A percentile compares a stretch with the other conserved stretches of the same genome.
Evolutionary conservation across 2,888 invertebrate genomes (phyloP).

Genomic region (Hydraecia micacea): DNA sequence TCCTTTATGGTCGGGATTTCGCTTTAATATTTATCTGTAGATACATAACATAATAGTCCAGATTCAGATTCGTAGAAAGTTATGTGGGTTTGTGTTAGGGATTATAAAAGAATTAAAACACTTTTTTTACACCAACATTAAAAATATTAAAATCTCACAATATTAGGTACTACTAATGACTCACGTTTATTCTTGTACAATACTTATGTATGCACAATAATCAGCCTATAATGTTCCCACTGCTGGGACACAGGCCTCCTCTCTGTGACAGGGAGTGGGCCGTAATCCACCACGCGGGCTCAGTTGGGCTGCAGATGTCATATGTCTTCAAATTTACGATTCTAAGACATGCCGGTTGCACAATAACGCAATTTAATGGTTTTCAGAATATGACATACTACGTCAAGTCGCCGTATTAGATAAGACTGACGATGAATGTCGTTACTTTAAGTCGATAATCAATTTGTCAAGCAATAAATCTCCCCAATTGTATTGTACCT

Average conservation of each 20-base stretch:
- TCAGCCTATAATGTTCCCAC: too few relatives aligned
- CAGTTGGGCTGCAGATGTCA: too few relatives aligned
- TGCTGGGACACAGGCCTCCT: too few relatives aligned
- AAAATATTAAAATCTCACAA: not conserved
- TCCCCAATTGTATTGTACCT: not conserved
- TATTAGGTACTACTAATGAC: not conserved
- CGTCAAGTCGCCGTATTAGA: not conserved
- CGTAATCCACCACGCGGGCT: too few relatives aligned
- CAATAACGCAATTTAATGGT: not conserved
- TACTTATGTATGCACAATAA: not conserved
- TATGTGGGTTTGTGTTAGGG: not conserved
- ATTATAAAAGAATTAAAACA: not conserved
- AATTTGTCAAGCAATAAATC: not conserved
- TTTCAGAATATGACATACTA: not conserved
- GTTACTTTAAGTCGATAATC: not conserved
- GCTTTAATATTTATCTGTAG: slow-evolving; percentile 22
- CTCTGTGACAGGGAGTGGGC: too few relatives aligned
- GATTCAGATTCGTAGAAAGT: not conserved
- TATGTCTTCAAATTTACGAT: too few relatives aligned
- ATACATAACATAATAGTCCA: slow-evolving; percentile 4
- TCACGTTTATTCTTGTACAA: not conserved
- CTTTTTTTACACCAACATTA: not conserved
- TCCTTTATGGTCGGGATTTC: slow-evolving; percentile 35
- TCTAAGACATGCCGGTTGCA: too few relatives aligned
- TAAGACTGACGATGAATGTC: not conserved